These are phyloP conservation scores for Drosophila dives DNA, from an alignment of 2,888 invertebrate genomes.

Conservation along the genomic window DNA sequence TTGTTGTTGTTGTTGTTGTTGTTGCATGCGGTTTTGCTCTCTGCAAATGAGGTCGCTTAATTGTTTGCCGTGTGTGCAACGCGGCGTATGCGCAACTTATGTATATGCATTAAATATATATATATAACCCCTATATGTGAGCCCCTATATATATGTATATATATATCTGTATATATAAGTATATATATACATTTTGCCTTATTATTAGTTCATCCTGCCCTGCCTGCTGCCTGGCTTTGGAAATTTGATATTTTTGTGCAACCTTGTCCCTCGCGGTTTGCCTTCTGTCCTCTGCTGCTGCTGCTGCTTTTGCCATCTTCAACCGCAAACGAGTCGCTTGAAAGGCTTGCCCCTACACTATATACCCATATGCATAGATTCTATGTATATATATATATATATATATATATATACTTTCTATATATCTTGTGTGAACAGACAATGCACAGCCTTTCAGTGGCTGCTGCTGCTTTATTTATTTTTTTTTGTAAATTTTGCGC, in stretches of 20 bases:
- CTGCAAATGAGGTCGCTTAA: conserved; percentile 77
- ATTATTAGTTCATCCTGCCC: conserved; percentile 63
- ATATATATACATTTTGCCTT: conserved; percentile 8
- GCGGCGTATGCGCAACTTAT: conserved; percentile 62
- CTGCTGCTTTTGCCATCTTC: conserved; percentile 7
- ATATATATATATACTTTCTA: conserved; percentile 1
- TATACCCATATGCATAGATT: conserved; percentile 2
- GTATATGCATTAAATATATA: conserved; percentile 23
- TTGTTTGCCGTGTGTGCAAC: conserved; percentile 59
- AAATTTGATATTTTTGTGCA: conserved; percentile 67
- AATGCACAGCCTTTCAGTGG: conserved; percentile 60
- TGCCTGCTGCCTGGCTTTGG: conserved; percentile 23
- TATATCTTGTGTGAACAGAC: conserved; percentile 34
- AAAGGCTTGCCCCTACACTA: conserved; percentile 60
- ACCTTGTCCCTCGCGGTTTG: conserved; percentile 73
- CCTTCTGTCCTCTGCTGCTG: conserved; percentile 19
- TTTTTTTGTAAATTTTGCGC: conserved; percentile 12
- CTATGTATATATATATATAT: conserved; percentile 2
- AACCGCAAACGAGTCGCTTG: conserved; percentile 54
- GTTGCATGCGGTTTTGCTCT: conserved; percentile 44
- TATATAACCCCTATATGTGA: conserved; percentile 33
- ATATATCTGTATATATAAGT: background rate
- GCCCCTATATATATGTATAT: background rate
- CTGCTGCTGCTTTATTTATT: conserved; percentile 7
- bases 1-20: conserved; percentile 45